Base-by-base conservation (phyloP, 2,888 invertebrate species). In the Dryocosmus kuriphilus region DNA sequence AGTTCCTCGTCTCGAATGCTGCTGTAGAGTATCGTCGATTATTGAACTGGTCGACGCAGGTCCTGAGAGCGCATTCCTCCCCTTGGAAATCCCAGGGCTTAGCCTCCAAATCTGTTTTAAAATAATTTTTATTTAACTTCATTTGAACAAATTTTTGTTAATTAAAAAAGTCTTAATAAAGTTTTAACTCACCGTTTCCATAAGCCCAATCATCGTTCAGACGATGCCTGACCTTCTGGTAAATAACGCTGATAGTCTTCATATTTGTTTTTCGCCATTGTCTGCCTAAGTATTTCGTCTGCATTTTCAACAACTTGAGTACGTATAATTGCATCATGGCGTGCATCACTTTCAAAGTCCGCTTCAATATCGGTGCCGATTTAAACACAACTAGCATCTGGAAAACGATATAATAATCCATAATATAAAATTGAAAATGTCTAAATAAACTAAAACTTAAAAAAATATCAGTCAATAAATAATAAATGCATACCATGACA, bases 201-300 rank as follows among this genome's bases (percentile, higher is more conserved):
- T 97, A 99, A 4, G 99, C 99, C 99, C 99, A 99, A 92, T 99
- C 99, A 91, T 99, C 99, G 89, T 99, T 99, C 62, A 99, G 93
- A 77, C 99, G 94, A 92, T 99, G 98, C 38, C 98, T 94, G 3
- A 98, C 97, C 93, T 99, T 99, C 79, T 98, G 96, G 91, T 99
- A 99, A 89, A 99, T 99, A 79, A 99, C 98, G 90, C 99, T 99
- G 93, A 99, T 98, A 0, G 98, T 98, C 92, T 99, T 99, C 99
- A 99, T 99, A 91, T 99, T 99, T 1, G 98, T 97, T 92, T 99
- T 99, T 73, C 99, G 94, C 99, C 99, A 99, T 90, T 99, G 99
- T 16, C 99, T 94, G 0, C 99, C 99, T 86, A 99, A 94, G 92
- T 99, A 99, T 90, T 99, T 98, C 0, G 99, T 99, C 93, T 99